Evolutionary conservation across 2,113 vertebrate genomes (phyloP), one percentile per base, ranked within the genome.

Genomic region (Hippocampus zosterae): DNA sequence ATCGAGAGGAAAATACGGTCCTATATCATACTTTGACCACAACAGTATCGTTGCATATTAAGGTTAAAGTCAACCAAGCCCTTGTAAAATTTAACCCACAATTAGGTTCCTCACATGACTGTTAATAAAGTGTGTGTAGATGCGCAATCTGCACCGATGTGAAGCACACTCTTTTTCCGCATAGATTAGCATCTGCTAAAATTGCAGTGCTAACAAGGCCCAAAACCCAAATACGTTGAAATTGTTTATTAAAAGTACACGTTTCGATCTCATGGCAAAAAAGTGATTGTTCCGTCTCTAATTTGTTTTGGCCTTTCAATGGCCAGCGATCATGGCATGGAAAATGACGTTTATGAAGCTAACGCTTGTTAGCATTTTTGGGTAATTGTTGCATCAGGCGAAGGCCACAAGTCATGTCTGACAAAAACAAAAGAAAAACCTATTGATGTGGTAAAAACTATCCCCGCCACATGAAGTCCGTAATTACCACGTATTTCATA

Each of bases 161-260:
- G 1, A 8, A 61, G 48, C 21, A 44, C 53, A 53, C 27, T 60
- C 37, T 67, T 69, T 74, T 70, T 62, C 29, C 41, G 63, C 63
- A 46, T 27, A 27, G 55, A 72, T 73, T 62, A 71, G 29, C 62
- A 41, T 19, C 57, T 60, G 67, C 13, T 66, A 68, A 42, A 69
- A 13, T 68, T 66, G 66, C 57, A 42, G 68, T 65, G 81, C 74
- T 77, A 50, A 74, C 69, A 5, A 37, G 81, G 82, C 80, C 79
- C 74, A 27, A 77, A 70, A 59, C 42, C 42, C 5, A 33, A 60
- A 3, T 59, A 13, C 25, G 56, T 18, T 18, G 15, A 60, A 33
- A 33, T 60, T 60, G 8, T 33, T 29, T 29, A 19, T 18, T 16
- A 33, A 56, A 56, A 56, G 27, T 15, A 15, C 55, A 5, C 11